phyloP scores from a whole-genome alignment of 2,797 vertebrate species.

The Chrosomus eos region DNA sequence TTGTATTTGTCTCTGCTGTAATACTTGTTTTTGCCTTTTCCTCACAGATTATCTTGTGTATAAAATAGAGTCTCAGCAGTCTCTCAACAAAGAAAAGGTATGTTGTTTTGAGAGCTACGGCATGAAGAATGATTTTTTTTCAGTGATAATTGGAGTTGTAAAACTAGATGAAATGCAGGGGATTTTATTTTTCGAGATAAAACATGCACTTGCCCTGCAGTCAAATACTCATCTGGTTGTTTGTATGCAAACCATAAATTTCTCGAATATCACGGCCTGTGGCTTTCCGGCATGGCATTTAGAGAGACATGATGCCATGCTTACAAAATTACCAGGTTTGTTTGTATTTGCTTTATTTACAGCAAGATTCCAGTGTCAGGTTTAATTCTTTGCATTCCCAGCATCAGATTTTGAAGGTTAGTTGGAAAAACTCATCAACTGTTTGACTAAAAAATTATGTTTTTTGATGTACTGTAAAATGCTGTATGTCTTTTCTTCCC shows the following conservation, averaged over 20 bases:
- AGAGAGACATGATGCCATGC: not conserved
- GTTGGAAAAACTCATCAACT: conserved; percentile 57
- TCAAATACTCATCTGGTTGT: conserved; percentile 20
- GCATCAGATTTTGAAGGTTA: conserved; percentile 97
- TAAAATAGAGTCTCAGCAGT: conserved; percentile 96
- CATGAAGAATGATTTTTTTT: not conserved
- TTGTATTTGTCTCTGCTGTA: not conserved
- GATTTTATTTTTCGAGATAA: not conserved
- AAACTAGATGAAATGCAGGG: not conserved
- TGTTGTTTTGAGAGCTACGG: conserved; percentile 50
- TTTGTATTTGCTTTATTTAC: conserved; percentile 58
- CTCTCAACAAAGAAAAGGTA: conserved; percentile 97
- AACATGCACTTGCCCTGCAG: not conserved
- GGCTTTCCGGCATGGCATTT: not conserved
- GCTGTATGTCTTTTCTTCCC: not conserved
- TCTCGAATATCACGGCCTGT: not conserved
- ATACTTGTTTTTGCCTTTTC: conserved; percentile 14
- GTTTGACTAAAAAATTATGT: not conserved
- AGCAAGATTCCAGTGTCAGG: conserved; percentile 91
- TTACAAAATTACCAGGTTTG: not conserved
- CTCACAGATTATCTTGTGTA: conserved; percentile 93
- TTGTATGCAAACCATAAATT: not conserved
- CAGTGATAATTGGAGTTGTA: not conserved
- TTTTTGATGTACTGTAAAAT: not conserved
- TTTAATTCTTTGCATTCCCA: conserved; percentile 92